phyloP scores from a whole-genome alignment of 2,888 invertebrate species.

The Myathropa florea region DNA sequence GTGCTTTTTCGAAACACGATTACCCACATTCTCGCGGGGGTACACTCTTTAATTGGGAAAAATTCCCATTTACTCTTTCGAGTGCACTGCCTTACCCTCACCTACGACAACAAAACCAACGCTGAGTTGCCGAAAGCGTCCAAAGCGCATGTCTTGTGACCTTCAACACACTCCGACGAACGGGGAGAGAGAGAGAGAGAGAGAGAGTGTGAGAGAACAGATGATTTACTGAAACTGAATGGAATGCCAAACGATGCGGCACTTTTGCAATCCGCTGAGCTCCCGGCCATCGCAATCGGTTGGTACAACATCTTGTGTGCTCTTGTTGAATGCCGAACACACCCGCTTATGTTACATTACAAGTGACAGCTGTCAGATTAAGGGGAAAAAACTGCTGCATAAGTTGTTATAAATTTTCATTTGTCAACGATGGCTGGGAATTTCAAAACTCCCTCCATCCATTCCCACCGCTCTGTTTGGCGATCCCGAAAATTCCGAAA shows the following conservation, averaged over 20 bases:
- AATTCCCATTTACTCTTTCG: conserved; percentile 19
- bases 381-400: background rate
- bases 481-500: background rate
- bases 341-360: background rate
- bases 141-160: conserved; percentile 56
- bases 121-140: background rate
- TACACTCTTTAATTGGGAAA: conserved; percentile 30
- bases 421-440: background rate
- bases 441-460: background rate
- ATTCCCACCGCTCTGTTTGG: conserved; percentile 3
- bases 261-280: conserved; percentile 37
- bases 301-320: conserved; percentile 22
- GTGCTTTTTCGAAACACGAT: conserved; percentile 13
- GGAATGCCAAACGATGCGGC: background rate
- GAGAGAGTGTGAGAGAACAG: conserved; percentile 51
- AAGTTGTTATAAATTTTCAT: conserved; percentile 21
- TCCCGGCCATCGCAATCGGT: conserved; percentile 48
- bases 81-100: background rate
- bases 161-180: conserved; percentile 31
- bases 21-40: conserved; percentile 11
- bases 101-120: conserved; percentile 44
- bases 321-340: background rate
- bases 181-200: background rate
- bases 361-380: conserved; percentile 31
- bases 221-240: conserved; percentile 31